These are phyloP conservation scores for Dasypogon diadema DNA, from an alignment of 2,888 invertebrate genomes.

Conservation along the genomic window DNA sequence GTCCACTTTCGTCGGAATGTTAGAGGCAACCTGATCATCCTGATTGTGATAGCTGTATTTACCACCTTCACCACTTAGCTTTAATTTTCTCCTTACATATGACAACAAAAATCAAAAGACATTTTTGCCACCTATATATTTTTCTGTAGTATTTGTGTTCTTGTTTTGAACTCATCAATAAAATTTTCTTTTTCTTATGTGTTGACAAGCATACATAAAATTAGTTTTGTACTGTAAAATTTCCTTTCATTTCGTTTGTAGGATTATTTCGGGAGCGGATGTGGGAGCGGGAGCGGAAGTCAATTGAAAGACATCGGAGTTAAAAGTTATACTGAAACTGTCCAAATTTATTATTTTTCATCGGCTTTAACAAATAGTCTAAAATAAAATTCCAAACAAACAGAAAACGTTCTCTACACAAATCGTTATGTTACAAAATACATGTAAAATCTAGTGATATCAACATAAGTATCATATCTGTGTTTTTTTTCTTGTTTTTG, in stretches of 20 bases:
- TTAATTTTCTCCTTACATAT: slow-evolving; percentile 45
- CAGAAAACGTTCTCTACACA: slow-evolving; percentile 48
- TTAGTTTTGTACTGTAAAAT: background rate
- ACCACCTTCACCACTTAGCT: slow-evolving; percentile 17
- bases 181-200: slow-evolving; percentile 37
- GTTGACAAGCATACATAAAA: background rate
- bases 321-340: slow-evolving; percentile 47
- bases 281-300: no score
- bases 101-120: slow-evolving; percentile 25
- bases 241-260: background rate
- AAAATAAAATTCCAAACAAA: slow-evolving; percentile 24
- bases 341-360: slow-evolving; percentile 50
- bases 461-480: slow-evolving; percentile 30
- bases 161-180: slow-evolving; percentile 34
- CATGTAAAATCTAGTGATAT: slow-evolving; percentile 56
- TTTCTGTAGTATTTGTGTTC: slow-evolving; percentile 19
- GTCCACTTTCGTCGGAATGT: background rate
- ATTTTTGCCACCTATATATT: slow-evolving; percentile 37
- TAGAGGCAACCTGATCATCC: slow-evolving; percentile 1
- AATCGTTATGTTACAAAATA: slow-evolving; percentile 55
- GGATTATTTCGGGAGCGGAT: background rate
- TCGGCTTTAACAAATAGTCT: slow-evolving; percentile 37
- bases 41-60: slow-evolving; percentile 43
- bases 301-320: slow-evolving; percentile 2
- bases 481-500: slow-evolving; percentile 8